A percentile compares a stretch with the other conserved stretches of the same genome.
phyloP scores from a whole-genome alignment of 2,888 invertebrate genomes.

The Xanthia togata region DNA sequence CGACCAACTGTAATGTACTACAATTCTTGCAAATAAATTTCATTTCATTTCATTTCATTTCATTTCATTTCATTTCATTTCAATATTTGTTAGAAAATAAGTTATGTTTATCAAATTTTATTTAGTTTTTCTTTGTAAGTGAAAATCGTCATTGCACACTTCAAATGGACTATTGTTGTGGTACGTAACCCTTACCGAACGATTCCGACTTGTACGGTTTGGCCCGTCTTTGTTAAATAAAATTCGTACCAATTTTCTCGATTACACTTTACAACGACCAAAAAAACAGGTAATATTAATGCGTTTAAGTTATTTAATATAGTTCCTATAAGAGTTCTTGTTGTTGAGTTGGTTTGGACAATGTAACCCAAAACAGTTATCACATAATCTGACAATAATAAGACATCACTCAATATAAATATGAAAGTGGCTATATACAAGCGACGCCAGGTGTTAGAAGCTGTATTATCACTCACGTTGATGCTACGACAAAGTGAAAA shows the following conservation, averaged over 20 bases:
- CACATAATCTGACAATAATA: conserved; percentile 15
- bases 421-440: conserved; percentile 28
- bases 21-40: too few species aligned
- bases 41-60: too few species aligned
- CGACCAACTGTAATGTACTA: too few species aligned
- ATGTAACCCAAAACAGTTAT: neutral
- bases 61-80: too few species aligned
- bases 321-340: neutral
- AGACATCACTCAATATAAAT: conserved; percentile 16
- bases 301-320: conserved; percentile 12
- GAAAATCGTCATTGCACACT: neutral
- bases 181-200: neutral
- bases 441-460: neutral
- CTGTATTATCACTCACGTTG: neutral
- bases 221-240: conserved; percentile 3
- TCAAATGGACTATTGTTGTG: neutral
- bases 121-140: neutral
- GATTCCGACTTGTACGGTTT: neutral
- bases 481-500: conserved; percentile 20
- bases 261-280: conserved; percentile 14
- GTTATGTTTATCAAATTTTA: neutral
- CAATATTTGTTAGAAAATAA: too few species aligned
- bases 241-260: conserved; percentile 21
- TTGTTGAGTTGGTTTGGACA: conserved; percentile 7
- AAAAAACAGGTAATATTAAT: conserved; percentile 9